Percentiles rank a stretch among this genome's conserved stretches.
Conservation (phyloP, 2,113 vertebrate genomes). For the Nothobranchius kuhntae region DNA sequence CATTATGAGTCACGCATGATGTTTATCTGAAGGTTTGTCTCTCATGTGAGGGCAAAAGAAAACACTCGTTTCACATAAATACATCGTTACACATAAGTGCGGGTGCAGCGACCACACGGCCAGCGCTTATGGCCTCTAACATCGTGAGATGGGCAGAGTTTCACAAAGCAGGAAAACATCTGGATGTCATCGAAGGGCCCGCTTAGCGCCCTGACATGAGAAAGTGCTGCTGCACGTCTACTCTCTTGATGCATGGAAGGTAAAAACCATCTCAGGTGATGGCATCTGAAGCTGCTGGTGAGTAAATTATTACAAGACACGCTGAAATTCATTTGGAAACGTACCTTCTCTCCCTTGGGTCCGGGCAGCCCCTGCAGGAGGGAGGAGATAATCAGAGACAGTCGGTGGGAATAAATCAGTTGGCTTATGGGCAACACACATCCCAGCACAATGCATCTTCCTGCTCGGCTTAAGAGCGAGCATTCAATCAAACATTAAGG, state of each 20-base stretch:
- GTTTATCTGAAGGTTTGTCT: conserved; percentile 35
- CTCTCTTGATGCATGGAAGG: conserved; percentile 28
- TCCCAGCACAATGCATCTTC: conserved; percentile 21
- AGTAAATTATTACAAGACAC: conserved; percentile 14
- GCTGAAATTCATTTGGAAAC: conserved; percentile 30
- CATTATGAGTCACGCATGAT: conserved; percentile 3
- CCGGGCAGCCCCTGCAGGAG: conserved; percentile 85
- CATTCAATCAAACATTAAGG: conserved; percentile 32
- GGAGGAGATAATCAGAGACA: conserved; percentile 50
- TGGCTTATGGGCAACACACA: conserved; percentile 18
- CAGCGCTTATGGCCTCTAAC: conserved; percentile 18
- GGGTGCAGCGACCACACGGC: conserved; percentile 20
- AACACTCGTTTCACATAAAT: background rate
- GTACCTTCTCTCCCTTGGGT: conserved; percentile 95
- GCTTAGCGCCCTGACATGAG: conserved; percentile 60
- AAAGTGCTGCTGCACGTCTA: conserved; percentile 57
- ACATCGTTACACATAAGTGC: background rate
- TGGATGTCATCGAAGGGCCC: conserved; percentile 63
- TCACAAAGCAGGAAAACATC: conserved; percentile 64
- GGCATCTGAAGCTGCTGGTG: background rate
- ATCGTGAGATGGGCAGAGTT: conserved; percentile 40
- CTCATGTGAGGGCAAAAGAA: conserved; percentile 18
- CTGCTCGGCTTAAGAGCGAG: conserved; percentile 1
- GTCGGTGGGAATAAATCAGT: conserved; percentile 60
- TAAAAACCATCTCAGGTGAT: conserved; percentile 21